A percentile compares a stretch with the other conserved stretches of the same genome.
Conservation (phyloP, 23 tunicate species). For the Ciona savignyi region DNA sequence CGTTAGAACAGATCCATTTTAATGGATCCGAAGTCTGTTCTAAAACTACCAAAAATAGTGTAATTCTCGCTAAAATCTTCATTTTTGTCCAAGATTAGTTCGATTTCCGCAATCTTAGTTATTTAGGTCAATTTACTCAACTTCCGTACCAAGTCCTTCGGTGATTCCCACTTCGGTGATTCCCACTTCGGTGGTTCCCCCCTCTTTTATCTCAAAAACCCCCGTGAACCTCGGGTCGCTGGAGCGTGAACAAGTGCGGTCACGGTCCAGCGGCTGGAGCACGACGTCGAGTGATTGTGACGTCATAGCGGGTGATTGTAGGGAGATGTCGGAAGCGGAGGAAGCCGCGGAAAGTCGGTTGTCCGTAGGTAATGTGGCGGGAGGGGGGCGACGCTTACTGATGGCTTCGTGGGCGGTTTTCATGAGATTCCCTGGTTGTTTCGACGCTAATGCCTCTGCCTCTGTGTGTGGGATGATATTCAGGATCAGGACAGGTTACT, state of each 20-base stretch:
- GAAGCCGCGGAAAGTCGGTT: constrained; percentile 12
- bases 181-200: not conserved
- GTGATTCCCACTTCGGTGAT: too few relatives aligned
- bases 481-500: too few relatives aligned
- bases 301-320: constrained; percentile 22
- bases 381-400: not conserved
- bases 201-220: constrained; percentile 6
- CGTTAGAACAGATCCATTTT: too few relatives aligned
- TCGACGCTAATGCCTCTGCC: constrained; percentile 11
- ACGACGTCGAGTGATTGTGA: constrained; percentile 26
- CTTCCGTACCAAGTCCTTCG: too few relatives aligned
- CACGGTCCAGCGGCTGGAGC: constrained; percentile 17
- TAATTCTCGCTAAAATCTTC: not conserved
- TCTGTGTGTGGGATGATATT: too few relatives aligned
- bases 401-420: constrained; percentile 6
- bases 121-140: too few relatives aligned
- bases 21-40: too few relatives aligned
- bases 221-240: constrained; percentile 25
- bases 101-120: too few relatives aligned
- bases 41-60: too few relatives aligned
- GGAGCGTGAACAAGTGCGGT: not conserved
- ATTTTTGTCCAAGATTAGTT: not conserved
- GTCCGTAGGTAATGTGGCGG: not conserved
- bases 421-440: constrained; percentile 15
- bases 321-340: constrained; percentile 13